Conservation (phyloP, 2,113 vertebrate genomes). For the Heterocephalus glaber region DNA sequence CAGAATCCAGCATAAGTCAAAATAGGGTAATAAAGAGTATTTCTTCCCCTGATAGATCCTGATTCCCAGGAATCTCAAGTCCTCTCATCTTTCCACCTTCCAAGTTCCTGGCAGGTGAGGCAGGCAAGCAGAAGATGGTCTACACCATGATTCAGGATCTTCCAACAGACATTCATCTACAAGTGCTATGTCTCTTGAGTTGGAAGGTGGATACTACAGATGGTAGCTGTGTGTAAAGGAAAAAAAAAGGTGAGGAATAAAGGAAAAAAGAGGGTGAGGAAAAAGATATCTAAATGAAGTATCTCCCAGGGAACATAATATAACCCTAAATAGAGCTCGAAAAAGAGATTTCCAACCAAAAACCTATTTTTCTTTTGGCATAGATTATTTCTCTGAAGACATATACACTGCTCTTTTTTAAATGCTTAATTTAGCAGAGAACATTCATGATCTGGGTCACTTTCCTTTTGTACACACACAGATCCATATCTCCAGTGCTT, state of each 20-base stretch:
- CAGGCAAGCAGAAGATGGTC: not conserved
- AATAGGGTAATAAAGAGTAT: rapidly evolving
- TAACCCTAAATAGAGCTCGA: not conserved
- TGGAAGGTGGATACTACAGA: not conserved
- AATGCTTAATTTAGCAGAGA: constrained; percentile 15
- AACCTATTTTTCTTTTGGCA: not conserved
- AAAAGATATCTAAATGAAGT: not conserved
- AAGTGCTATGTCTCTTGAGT: not conserved
- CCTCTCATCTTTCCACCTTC: too few relatives aligned
- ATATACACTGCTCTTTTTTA: not conserved
- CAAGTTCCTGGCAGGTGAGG: not conserved
- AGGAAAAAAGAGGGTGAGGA: not conserved
- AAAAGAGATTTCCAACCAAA: not conserved
- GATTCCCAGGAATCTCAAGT: rapidly evolving
- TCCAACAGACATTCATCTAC: too few relatives aligned
- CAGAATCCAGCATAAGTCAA: not conserved
- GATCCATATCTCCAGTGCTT: not conserved
- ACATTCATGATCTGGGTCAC: not conserved
- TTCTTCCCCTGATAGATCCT: not conserved
- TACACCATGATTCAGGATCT: not conserved
- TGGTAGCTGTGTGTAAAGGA: not conserved
- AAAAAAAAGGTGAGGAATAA: not conserved
- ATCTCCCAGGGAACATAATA: not conserved
- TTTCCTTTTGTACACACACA: not conserved
- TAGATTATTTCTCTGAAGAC: constrained; percentile 1